Conservation (phyloP, 2,888 invertebrate species). For the Miltochrista miniata region DNA sequence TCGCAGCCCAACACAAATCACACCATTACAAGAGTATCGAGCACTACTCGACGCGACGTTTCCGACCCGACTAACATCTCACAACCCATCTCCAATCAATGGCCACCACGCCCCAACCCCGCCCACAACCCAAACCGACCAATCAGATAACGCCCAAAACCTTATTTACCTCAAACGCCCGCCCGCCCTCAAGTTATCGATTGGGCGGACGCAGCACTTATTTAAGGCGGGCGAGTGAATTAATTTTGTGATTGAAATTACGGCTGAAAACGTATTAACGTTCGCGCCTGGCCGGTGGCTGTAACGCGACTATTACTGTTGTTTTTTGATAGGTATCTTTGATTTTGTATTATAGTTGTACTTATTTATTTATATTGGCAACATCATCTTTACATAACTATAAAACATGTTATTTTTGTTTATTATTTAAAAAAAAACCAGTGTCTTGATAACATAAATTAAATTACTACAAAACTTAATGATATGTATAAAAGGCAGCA, state of each 20-base stretch:
- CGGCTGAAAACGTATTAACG: conserved; percentile 68
- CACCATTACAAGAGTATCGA: conserved; percentile 21
- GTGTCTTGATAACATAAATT: no score
- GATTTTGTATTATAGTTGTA: not conserved
- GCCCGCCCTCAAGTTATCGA: conserved; percentile 77
- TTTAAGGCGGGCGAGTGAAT: conserved; percentile 77
- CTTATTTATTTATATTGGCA: no score
- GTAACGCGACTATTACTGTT: conserved; percentile 56
- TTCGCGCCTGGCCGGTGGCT: conserved; percentile 63
- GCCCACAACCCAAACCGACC: conserved; percentile 46
- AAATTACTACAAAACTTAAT: no score
- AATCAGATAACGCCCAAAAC: conserved; percentile 56
- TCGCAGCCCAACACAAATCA: conserved; percentile 32
- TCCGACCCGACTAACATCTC: conserved; percentile 26
- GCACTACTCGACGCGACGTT: conserved; percentile 22
- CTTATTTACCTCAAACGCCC: conserved; percentile 76
- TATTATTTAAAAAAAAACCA: no score
- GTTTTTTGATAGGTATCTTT: conserved; percentile 29
- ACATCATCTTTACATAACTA: no score
- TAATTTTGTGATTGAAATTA: conserved; percentile 82
- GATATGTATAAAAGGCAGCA: no score
- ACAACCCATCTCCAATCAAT: conserved; percentile 41
- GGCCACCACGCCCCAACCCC: conserved; percentile 49
- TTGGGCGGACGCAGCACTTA: conserved; percentile 73
- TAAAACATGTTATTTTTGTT: no score